A percentile compares a stretch with the other conserved stretches of the same genome.
Conservation (phyloP, 1,140 invertebrate species). For the Drosophila ironensis region DNA sequence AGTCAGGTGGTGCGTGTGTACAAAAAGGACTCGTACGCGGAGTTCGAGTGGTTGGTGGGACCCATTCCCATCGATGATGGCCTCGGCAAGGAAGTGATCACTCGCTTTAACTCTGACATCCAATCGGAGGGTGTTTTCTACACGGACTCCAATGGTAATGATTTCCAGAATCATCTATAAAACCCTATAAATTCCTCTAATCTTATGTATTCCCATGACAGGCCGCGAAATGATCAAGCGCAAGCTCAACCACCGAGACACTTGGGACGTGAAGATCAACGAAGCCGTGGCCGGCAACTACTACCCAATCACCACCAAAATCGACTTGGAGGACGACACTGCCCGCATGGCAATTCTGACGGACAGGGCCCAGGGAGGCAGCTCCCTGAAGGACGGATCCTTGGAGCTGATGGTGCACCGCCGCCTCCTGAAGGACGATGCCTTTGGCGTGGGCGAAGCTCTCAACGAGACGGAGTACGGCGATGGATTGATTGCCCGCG, state of each 20-base stretch:
- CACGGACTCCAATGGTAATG: constrained; percentile 93
- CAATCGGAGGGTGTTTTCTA: constrained; percentile 88
- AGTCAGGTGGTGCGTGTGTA: constrained; percentile 92
- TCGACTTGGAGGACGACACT: constrained; percentile 84
- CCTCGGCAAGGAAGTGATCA: constrained; percentile 92
- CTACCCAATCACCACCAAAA: constrained; percentile 94
- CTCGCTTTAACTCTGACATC: constrained; percentile 87
- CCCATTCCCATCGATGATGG: constrained; percentile 93
- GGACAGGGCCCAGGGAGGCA: constrained; percentile 95
- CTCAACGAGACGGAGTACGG: constrained; percentile 92
- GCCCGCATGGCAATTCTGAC: constrained; percentile 87
- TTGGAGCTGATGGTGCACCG: constrained; percentile 94
- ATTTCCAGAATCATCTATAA: too few relatives aligned
- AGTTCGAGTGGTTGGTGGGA: constrained; percentile 97
- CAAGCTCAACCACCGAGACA: constrained; percentile 87
- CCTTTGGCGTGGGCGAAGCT: constrained; percentile 96
- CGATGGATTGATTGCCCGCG: constrained; percentile 90
- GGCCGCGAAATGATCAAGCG: constrained; percentile 92
- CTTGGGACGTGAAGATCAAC: constrained; percentile 49
- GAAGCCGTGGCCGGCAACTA: constrained; percentile 89
- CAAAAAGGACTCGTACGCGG: constrained; percentile 85
- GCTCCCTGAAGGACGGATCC: constrained; percentile 88
- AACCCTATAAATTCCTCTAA: too few relatives aligned
- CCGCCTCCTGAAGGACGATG: constrained; percentile 93
- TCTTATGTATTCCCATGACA: not conserved